Base-by-base conservation (phyloP, 2,113 vertebrate species). In the Microtus oregoni region DNA sequence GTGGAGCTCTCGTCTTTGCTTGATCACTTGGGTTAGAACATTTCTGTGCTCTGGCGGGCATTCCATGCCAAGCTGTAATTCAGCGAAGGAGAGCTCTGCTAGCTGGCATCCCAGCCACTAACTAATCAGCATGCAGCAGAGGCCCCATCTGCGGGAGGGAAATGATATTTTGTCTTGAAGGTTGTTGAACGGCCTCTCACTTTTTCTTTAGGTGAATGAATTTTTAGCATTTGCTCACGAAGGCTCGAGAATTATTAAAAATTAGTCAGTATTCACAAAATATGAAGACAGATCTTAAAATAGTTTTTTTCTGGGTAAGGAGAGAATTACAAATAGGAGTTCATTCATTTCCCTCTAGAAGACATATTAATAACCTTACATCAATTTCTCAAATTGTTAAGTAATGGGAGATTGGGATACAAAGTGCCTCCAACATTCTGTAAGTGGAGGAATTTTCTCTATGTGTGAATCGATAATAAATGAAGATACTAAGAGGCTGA, bases 381-480 rank as follows among this genome's bases (percentile, higher is more conserved):
- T 97, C 32, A 81, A 7, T 95, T 98, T 94, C 70, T 95, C 65
- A 97, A 96, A 90, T 15, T 15, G 32, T 95, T 75, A 92, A 93
- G 73, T 90, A 41, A 58, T 72, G 6, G 17, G 55, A 86, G 79
- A 41, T 96, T 96, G 38, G 32, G 22, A 58, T 93, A 78, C 92
- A 86, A 94, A 95, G 47, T 13, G 30, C 38, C 93, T 1, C 85
- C 96, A 81, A 63, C 97, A 75, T 76, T 96, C 73, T 92, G 83
- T 68, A 96, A 96, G 86, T 97, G 85, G 30, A 63, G 77, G 77
- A n/a, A 82, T 72, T 5, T 52, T 95, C 17, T 91, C 50, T 94
- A 88, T 30, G 7, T 0, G 41, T 93, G 77, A 93, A 90, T 61
- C 89, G 63, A 95, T 13, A 10, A 52, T 88, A 47, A 12, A 93